Base-by-base conservation (phyloP, 2,797 vertebrate genomes). In the Fratercula arctica region DNA sequence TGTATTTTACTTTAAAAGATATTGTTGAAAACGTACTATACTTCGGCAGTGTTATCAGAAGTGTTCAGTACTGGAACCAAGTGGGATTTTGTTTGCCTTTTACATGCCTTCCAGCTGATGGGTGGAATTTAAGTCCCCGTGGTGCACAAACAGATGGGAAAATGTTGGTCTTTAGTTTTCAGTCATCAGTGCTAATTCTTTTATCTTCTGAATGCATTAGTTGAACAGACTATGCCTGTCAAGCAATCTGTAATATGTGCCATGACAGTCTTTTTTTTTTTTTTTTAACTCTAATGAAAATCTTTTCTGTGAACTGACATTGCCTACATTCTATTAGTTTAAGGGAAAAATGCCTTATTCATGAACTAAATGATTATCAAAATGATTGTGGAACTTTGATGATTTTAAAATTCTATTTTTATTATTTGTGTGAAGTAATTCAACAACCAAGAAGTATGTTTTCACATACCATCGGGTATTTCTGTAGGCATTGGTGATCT, bases 181-280 rank as follows among this genome's bases (percentile, higher is more conserved):
- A 81, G 87, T 88, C 80, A 74, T 86, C 89, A 86, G 19, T n/a
- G 51, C 68, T 96, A 90, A 88, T 89, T 87, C 96, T 89, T 96
- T 95, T 96, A 93, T 95, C 95, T 94, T 90, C 54, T 31, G 75
- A 77, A 84, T 90, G 66, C 87, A 90, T 90, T 68, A 88, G 56
- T 86, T 37, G 33, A 93, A 69, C 89, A 85, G 83, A 73, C 81
- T 76, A 76, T 50, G 87, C 50, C 50, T 92, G 87, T 95, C 96
- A 85, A 72, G 35, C n/a, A 77, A 18, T 79, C 85, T 76, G 37
- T 75, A 87, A 31, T 86, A 43, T 37, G 41, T 92, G 59, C 51
- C 48, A 10, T 82, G 77, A 50, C 61, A 61, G 67, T 50, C 26
- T 59, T 67, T 13, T 72, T 63, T 76, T 77, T 13, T 67, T 14